Base-by-base conservation (phyloP, 2,797 vertebrate genomes). In the Mycteria americana region DNA sequence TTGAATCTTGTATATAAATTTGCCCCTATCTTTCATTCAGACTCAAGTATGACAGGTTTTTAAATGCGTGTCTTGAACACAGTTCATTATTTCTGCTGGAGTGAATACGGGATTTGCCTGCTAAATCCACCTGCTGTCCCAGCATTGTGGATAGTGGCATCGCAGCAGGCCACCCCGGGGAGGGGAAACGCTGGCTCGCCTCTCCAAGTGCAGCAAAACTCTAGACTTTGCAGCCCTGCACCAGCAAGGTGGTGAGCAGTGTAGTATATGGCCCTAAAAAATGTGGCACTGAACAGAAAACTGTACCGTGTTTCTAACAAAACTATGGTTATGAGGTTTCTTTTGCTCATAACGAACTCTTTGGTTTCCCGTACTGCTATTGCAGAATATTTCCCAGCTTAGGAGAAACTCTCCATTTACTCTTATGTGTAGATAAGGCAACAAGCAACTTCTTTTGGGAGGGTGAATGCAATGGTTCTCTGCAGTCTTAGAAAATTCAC, bases 161-260 rank as follows among this genome's bases (percentile, higher is more conserved):
- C 31, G 3, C 68, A 83, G 27, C 53, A 16, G 2, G 2, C 19
- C 27, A 27, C 1, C 0, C 53, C 3, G 0, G 41, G 28, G n/a
- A 37, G 41, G 41, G 15, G 22, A 63, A 39, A 18, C 0, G 0
- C 70, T 89, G 51, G 25, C 28, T 88, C 7, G 0, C 22, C 30
- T 91, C 22, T 85, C 45, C 50, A 43, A 46, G 17, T 37, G 31
- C 62, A 56, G 7, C 51, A 60, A 18, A 78, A 68, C 33, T 74
- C 46, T 8, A 41, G 60, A 12, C 8, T 70, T 74, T 30, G 14
- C 69, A 74, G 35, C 39, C 18, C 57, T 50, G 17, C 70, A 27
- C 41, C 31, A 45, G 24, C 35, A 25, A 53, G 27, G 63, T 72
- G 53, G 48, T 56, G 53, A 78, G 46, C 31, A 10, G 10, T 22